These are phyloP conservation scores for Telmatochromis sp. DNA, from an alignment of 2,113 vertebrate genomes.

Conservation along the genomic window DNA sequence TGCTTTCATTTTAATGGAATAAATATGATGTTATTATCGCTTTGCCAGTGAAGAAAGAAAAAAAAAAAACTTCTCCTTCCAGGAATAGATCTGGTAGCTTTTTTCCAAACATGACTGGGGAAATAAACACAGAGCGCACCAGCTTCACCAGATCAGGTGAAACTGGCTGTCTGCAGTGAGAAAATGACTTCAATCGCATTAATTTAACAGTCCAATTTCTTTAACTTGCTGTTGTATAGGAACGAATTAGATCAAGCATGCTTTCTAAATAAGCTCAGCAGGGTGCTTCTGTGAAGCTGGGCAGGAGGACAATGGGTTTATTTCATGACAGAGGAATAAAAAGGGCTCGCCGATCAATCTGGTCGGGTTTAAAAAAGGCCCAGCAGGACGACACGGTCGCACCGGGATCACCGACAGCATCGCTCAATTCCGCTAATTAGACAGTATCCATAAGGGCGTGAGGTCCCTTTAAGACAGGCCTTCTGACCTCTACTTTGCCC, in stretches of 20 bases:
- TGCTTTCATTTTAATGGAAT: not conserved
- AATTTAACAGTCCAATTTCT: not conserved
- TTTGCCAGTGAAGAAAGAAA: not conserved
- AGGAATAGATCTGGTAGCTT: constrained; percentile 12
- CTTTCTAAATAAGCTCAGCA: not conserved
- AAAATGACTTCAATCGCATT: not conserved
- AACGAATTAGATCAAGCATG: not conserved
- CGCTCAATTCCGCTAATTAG: constrained; percentile 53
- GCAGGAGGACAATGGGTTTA: constrained; percentile 46
- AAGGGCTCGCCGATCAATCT: constrained; percentile 44
- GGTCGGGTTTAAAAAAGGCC: constrained; percentile 33
- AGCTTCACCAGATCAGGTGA: not conserved
- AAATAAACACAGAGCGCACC: constrained; percentile 14
- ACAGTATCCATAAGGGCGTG: not conserved
- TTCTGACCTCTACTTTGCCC: constrained; percentile 6
- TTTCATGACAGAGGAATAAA: constrained; percentile 1
- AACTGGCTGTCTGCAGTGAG: not conserved
- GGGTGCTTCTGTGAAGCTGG: not conserved
- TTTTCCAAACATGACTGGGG: constrained; percentile 4
- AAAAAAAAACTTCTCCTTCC: not conserved
- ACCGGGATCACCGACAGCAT: constrained; percentile 25
- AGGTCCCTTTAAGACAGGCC: not conserved
- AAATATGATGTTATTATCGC: constrained; percentile 5
- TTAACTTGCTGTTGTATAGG: not conserved
- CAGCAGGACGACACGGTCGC: constrained; percentile 25